Conservation (phyloP, 2,888 invertebrate genomes). For the Lysandra bellargus region DNA sequence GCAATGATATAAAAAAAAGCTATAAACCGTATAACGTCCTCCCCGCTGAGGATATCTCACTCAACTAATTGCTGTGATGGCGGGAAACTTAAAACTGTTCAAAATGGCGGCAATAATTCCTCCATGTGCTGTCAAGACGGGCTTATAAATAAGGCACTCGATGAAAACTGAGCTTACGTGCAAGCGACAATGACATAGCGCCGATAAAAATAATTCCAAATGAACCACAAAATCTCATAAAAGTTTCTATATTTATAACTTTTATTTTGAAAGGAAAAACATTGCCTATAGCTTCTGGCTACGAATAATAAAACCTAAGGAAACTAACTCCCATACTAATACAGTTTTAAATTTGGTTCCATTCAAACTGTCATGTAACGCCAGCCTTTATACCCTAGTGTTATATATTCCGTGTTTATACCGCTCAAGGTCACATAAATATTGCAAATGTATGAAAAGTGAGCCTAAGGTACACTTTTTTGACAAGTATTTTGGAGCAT, state of each 20-base stretch:
- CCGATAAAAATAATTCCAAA: slow-evolving; percentile 26
- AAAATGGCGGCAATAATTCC: slow-evolving; percentile 72
- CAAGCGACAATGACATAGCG: slow-evolving; percentile 63
- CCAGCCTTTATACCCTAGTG: no score
- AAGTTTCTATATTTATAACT: slow-evolving; percentile 9
- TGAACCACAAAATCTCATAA: background rate
- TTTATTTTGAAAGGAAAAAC: background rate
- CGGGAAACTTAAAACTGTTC: slow-evolving; percentile 66
- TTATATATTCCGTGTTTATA: no score
- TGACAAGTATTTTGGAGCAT: no score
- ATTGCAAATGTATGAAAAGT: no score
- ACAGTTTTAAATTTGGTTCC: no score
- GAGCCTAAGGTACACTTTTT: no score
- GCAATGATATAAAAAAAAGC: slow-evolving; percentile 50
- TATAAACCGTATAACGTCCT: slow-evolving; percentile 68
- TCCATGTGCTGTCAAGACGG: slow-evolving; percentile 64
- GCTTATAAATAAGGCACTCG: slow-evolving; percentile 74
- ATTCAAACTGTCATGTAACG: no score
- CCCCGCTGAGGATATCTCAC: slow-evolving; percentile 73
- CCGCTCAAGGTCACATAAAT: no score
- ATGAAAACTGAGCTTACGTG: slow-evolving; percentile 73
- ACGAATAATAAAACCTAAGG: no score
- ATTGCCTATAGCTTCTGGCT: background rate
- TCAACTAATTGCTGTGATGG: slow-evolving; percentile 79
- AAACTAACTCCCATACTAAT: no score